phyloP scores from a whole-genome alignment of 1,140 invertebrate genomes.

The Panonychus citri region DNA sequence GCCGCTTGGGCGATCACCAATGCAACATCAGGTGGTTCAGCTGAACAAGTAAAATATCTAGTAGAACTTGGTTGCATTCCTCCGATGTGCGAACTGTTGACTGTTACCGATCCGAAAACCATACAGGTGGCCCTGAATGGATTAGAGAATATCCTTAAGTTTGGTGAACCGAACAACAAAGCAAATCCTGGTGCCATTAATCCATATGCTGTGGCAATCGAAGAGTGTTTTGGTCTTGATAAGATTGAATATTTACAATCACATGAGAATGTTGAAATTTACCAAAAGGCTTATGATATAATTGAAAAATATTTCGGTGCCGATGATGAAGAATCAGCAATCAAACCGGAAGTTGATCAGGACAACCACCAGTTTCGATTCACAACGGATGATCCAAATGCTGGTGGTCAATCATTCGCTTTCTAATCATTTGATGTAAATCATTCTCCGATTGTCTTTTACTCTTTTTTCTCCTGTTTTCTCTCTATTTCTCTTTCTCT shows the following conservation, averaged over 20 bases:
- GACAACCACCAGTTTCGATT: constrained; percentile 41
- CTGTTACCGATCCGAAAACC: constrained; percentile 83
- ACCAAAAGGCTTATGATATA: constrained; percentile 84
- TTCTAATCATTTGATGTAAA: no score
- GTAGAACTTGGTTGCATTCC: constrained; percentile 52
- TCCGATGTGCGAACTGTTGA: constrained; percentile 79
- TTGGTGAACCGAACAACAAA: constrained; percentile 61
- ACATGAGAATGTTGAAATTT: constrained; percentile 86
- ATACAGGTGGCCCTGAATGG: constrained; percentile 91
- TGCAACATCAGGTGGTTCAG: constrained; percentile 77
- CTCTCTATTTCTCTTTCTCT: no score
- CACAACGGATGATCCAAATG: constrained; percentile 8
- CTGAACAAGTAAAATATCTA: constrained; percentile 64
- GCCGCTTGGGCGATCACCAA: constrained; percentile 96
- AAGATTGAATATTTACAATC: constrained; percentile 93
- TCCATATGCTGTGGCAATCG: constrained; percentile 69
- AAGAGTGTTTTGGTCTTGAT: constrained; percentile 92
- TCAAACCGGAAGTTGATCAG: constrained; percentile 51
- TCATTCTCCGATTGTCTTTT: no score
- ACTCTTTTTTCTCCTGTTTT: no score
- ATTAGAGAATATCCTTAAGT: constrained; percentile 77
- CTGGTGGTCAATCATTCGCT: neutral
- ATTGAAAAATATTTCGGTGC: constrained; percentile 83
- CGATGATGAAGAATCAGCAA: constrained; percentile 52
- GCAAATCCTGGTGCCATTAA: constrained; percentile 36